These are phyloP conservation scores for Tympanoctomys barrerae DNA, from an alignment of 2,797 vertebrate genomes.

Conservation along the genomic window DNA sequence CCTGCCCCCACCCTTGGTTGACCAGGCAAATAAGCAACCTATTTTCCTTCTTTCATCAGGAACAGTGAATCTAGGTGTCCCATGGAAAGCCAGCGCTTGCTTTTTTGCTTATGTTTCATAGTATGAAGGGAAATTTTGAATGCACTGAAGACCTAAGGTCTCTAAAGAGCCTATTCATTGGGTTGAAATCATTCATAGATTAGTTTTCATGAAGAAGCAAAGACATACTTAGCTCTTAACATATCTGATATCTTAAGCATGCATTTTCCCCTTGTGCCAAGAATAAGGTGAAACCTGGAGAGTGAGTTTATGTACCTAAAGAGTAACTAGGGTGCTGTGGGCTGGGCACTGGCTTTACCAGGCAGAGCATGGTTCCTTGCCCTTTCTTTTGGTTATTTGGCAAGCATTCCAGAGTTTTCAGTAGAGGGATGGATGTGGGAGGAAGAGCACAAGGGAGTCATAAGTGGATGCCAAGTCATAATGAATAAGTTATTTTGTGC, in stretches of 20 bases:
- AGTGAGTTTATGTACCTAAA: not conserved
- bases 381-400: conserved; percentile 72
- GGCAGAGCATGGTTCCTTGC: conserved; percentile 49
- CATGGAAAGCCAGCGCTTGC: not conserved
- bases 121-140: not conserved
- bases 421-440: conserved; percentile 52
- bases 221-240: not conserved
- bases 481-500: conserved; percentile 77
- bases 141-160: not conserved
- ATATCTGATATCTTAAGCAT: not conserved
- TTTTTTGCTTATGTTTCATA: not conserved
- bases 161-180: not conserved
- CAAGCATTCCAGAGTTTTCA: conserved; percentile 73
- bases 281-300: not conserved
- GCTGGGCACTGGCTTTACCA: conserved; percentile 7
- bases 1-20: conserved; percentile 40
- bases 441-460: conserved; percentile 73
- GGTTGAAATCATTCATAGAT: not conserved
- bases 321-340: not conserved
- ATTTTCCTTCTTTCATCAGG: not conserved
- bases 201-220: not conserved
- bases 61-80: not conserved
- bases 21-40: conserved; percentile 55
- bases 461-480: conserved; percentile 76
- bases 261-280: conserved; percentile 17